These are phyloP conservation scores for Phaonia tiefii DNA, from an alignment of 2,888 invertebrate genomes.

Conservation along the genomic window DNA sequence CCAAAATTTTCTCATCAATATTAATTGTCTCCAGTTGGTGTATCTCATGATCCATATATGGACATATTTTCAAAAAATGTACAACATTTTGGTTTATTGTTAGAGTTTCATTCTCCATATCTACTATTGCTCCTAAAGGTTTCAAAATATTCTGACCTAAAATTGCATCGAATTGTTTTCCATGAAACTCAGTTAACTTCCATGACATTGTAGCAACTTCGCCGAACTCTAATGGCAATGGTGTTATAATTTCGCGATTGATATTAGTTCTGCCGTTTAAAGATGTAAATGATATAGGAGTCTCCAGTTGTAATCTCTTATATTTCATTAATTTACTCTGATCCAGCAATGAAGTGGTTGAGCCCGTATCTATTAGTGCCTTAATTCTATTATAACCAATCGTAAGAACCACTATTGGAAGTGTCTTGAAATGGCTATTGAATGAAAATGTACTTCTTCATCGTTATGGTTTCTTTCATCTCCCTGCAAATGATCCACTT, in stretches of 20 bases:
- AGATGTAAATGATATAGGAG: too few species aligned
- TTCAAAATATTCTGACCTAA: slow-evolving; percentile 23
- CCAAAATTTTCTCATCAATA: neutral
- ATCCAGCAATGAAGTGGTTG: too few species aligned
- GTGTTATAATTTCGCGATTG: too few species aligned
- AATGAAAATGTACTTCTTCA: slow-evolving; percentile 1
- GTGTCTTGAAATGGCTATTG: slow-evolving; percentile 4
- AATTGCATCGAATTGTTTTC: too few species aligned
- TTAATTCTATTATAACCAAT: too few species aligned
- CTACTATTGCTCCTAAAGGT: slow-evolving; percentile 14
- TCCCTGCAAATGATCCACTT: too few species aligned
- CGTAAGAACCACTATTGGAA: slow-evolving; percentile 4
- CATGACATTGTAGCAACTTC: slow-evolving; percentile 15
- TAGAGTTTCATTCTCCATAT: slow-evolving; percentile 2
- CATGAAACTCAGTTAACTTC: slow-evolving; percentile 20
- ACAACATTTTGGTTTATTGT: neutral
- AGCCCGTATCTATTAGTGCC: neutral
- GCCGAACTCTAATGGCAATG: too few species aligned
- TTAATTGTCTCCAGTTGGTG: slow-evolving; percentile 7
- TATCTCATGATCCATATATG: slow-evolving; percentile 10
- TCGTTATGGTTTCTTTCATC: too few species aligned
- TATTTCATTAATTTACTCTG: too few species aligned
- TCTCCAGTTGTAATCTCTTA: too few species aligned
- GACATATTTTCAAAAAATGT: slow-evolving; percentile 5
- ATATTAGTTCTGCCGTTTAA: too few species aligned